Base-by-base conservation (phyloP, 2,113 vertebrate genomes). In the Xiphophorus hellerii region DNA sequence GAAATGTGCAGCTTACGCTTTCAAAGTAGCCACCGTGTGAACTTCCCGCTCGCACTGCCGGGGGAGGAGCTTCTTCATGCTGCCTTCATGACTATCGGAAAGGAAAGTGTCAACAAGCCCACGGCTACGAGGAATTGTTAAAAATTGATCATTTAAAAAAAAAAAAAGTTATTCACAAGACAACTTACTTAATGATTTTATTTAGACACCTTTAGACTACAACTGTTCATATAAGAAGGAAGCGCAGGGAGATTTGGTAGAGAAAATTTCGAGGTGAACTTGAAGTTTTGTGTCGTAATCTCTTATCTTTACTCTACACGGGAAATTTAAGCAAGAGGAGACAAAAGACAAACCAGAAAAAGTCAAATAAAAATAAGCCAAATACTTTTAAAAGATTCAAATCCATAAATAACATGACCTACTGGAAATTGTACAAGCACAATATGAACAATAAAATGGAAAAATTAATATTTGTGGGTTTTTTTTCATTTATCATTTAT, bases 1-100 rank as follows among this genome's bases (percentile, higher is more conserved):
- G 1, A 33, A 35, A 25, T 48, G 17, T 5, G 4, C 44, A 48
- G 44, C 22, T 48, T n/a, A 48, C 27, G 7, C 8, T 22, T 8
- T 14, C 17, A 60, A 31, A 5, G 3, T 35, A 5, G 17, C 9
- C 5, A 31, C 6, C 12, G 54, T 64, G 27, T 80, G 54, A 84
- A 90, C 70, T 86, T 90, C 89, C 86, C 90, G 90, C 89, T 76
- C 65, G 4, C 64, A 39, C 33, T 14, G 1, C 14, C 37, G 60
- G 58, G 73, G 60, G 71, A 67, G 71, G 66, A 66, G 82, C 74
- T 39, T 74, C 13, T 9, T 76, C 33, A 4, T 77, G 87, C 8
- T 81, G 75, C 85, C 4, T 90, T 90, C 79, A 54, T 0, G 20
- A 0, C 0, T 3, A 4, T 81, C 58, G 79, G 72, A 82, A 86